Conservation (phyloP, 2,888 invertebrate genomes). For the Xylocampa areola region DNA sequence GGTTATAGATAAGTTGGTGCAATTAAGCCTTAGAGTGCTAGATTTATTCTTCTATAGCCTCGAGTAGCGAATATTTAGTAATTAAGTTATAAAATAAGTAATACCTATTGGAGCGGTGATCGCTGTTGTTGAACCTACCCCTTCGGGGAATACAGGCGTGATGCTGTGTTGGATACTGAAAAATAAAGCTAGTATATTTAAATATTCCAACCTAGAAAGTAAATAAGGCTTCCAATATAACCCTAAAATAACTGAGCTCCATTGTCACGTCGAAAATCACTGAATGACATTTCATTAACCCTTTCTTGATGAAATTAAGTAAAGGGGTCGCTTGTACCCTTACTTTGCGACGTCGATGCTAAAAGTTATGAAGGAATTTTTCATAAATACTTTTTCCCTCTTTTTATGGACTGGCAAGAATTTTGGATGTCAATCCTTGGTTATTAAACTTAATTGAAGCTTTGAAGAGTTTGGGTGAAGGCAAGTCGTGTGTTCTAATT, state of each 20-base stretch:
- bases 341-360: conserved; percentile 28
- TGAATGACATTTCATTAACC: conserved; percentile 61
- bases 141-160: too few species aligned
- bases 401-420: conserved; percentile 36
- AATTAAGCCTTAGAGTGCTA: too few species aligned
- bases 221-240: conserved; percentile 32
- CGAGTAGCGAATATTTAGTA: too few species aligned
- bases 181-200: too few species aligned
- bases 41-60: too few species aligned
- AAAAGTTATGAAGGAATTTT: conserved; percentile 55
- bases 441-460: conserved; percentile 18
- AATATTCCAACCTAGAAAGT: conserved; percentile 5
- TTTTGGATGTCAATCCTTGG: conserved; percentile 15
- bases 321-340: conserved; percentile 39
- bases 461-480: neutral
- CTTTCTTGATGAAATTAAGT: conserved; percentile 60
- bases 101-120: too few species aligned
- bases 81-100: too few species aligned
- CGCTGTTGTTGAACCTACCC: too few species aligned
- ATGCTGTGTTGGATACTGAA: too few species aligned
- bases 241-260: conserved; percentile 44
- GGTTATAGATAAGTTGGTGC: too few species aligned
- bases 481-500: too few species aligned
- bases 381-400: conserved; percentile 45
- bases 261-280: conserved; percentile 53